These are phyloP conservation scores for Drosophila melanosoma DNA, from an alignment of 2,888 invertebrate species.

Conservation along the genomic window DNA sequence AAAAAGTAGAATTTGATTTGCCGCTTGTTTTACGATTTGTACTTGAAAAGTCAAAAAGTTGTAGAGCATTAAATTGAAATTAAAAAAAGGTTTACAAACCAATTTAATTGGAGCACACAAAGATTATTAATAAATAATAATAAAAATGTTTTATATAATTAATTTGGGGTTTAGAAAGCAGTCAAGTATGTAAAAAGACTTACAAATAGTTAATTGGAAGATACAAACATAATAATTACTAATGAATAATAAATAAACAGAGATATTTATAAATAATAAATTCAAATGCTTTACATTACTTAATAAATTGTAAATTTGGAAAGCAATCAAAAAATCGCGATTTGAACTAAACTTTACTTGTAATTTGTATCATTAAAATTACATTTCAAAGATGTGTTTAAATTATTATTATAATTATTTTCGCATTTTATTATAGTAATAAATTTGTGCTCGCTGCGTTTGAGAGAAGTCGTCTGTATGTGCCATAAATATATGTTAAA, in stretches of 20 bases:
- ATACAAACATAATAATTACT: too few relatives aligned
- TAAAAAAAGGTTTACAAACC: not conserved
- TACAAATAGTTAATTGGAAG: too few relatives aligned
- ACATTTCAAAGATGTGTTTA: not conserved
- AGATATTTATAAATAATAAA: too few relatives aligned
- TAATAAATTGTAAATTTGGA: not conserved
- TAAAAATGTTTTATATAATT: too few relatives aligned
- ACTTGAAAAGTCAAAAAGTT: conserved; percentile 46
- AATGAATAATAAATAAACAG: too few relatives aligned
- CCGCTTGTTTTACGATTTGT: conserved; percentile 13
- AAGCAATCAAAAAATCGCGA: rapidly evolving
- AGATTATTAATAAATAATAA: not conserved
- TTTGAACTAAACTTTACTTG: not conserved
- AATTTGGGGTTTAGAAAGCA: too few relatives aligned
- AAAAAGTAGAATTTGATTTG: conserved; percentile 4
- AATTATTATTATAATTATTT: not conserved
- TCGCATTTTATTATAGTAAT: not conserved
- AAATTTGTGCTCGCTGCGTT: conserved; percentile 5
- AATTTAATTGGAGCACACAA: not conserved
- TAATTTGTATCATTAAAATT: not conserved
- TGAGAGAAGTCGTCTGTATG: not conserved
- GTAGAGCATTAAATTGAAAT: conserved; percentile 12
- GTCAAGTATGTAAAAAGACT: too few relatives aligned
- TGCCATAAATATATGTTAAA: conserved; percentile 6
- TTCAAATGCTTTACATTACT: too few relatives aligned